phyloP scores from a whole-genome alignment of 1,140 invertebrate species.

The Hormaphis cornu region DNA sequence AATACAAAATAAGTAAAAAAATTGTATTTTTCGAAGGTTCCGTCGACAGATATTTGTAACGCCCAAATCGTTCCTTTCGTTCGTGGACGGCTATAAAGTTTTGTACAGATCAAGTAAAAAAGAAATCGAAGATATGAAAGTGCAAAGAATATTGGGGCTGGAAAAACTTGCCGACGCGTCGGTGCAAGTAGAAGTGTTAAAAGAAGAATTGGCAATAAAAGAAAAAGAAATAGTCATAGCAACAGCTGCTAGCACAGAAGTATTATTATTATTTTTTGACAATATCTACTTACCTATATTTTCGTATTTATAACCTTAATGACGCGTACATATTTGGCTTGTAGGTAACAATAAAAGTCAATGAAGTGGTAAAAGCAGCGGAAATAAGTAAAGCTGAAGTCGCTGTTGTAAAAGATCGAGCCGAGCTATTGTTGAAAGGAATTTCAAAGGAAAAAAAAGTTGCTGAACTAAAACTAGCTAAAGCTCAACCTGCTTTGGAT shows the following conservation, averaged over 20 bases:
- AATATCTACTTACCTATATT: background rate
- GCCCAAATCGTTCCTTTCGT: conserved; percentile 94
- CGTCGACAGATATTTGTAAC: conserved; percentile 90
- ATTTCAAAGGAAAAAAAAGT: conserved; percentile 87
- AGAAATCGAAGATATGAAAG: conserved; percentile 78
- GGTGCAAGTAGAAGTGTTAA: conserved; percentile 77
- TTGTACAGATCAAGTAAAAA: conserved; percentile 81
- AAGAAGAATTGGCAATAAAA: conserved; percentile 85
- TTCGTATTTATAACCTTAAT: background rate
- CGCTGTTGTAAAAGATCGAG: conserved; percentile 83
- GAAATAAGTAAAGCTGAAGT: conserved; percentile 86
- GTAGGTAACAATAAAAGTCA: conserved; percentile 69
- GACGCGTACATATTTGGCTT: background rate
- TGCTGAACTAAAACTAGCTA: conserved; percentile 83
- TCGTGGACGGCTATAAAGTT: conserved; percentile 88
- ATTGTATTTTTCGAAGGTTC: conserved; percentile 50
- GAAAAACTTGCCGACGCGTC: conserved; percentile 91
- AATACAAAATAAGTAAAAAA: background rate
- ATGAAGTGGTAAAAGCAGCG: conserved; percentile 85
- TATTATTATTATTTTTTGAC: background rate
- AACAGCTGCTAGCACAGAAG: conserved; percentile 76
- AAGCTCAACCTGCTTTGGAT: conserved; percentile 80
- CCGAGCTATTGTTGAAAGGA: conserved; percentile 76
- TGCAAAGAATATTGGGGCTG: conserved; percentile 79
- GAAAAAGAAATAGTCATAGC: conserved; percentile 83